phyloP scores from a whole-genome alignment of 2,113 vertebrate genomes.

The Muntiacus muntjak region DNA sequence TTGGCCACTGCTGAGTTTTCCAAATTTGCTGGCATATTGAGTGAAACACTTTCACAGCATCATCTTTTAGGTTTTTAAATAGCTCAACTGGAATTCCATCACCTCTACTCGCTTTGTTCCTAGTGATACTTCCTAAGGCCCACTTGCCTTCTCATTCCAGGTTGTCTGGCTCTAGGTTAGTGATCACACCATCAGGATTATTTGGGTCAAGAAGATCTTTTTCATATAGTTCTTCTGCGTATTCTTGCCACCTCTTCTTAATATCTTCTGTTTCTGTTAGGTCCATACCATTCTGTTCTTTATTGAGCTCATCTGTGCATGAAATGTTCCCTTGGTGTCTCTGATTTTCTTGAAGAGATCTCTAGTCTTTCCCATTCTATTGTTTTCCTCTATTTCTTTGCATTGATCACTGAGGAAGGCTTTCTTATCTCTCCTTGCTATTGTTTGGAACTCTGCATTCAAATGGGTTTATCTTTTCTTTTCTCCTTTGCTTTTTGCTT shows the following conservation, averaged over 20 bases:
- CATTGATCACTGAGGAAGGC: background rate
- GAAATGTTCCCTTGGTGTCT: background rate
- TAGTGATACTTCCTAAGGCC: too few species aligned
- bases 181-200: too few species aligned
- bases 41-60: too few species aligned
- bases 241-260: background rate
- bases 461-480: background rate
- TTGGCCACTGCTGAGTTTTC: too few species aligned
- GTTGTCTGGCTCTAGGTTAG: too few species aligned
- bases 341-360: background rate
- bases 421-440: background rate
- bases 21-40: too few species aligned
- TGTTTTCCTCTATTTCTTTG: background rate
- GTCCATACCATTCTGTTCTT: background rate
- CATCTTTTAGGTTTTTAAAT: too few species aligned
- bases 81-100: too few species aligned
- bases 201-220: background rate
- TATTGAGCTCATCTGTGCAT: background rate
- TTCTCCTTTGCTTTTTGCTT: background rate
- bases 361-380: background rate
- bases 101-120: too few species aligned
- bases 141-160: too few species aligned
- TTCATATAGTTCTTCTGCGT: background rate
- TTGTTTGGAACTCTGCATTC: background rate
- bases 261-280: background rate